Percentiles rank a stretch among this genome's conserved stretches.
phyloP scores from a whole-genome alignment of 2,797 vertebrate genomes.

The Falco berigora region DNA sequence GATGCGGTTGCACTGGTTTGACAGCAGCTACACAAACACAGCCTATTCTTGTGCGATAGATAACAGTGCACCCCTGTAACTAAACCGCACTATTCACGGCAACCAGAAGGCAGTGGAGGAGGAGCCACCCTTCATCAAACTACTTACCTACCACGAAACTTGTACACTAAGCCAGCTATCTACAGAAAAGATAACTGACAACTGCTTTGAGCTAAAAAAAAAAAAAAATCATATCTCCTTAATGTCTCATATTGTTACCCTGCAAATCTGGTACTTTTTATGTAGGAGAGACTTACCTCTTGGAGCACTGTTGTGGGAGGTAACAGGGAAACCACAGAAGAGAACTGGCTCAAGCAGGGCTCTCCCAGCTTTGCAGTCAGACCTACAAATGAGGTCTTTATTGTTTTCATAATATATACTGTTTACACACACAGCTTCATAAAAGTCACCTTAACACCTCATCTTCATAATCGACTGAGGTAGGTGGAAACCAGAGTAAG shows the following conservation, averaged over 20 bases:
- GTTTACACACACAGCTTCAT: not conserved
- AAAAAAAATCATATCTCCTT: not conserved
- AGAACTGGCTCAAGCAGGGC: not conserved
- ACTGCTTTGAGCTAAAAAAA: not conserved
- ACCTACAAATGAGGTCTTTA: not conserved
- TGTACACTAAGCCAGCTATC: not conserved
- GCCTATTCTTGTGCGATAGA: accelerated
- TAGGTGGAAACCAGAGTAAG: not conserved
- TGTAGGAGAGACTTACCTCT: not conserved
- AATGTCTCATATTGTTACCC: not conserved
- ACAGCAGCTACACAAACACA: not conserved
- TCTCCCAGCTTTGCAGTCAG: not conserved
- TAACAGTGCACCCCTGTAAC: not conserved
- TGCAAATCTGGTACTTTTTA: not conserved
- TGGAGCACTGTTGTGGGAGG: not conserved
- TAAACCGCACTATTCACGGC: not conserved
- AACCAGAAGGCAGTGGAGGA: not conserved
- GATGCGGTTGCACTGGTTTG: not conserved
- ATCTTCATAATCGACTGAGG: not conserved
- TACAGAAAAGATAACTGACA: not conserved
- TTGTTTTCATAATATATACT: not conserved
- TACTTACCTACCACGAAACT: not conserved
- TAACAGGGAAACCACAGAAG: not conserved
- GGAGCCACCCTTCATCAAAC: not conserved
- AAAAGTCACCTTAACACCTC: not conserved